These are phyloP conservation scores for Lamprologus ornatipinnis DNA, from an alignment of 2,113 vertebrate species.

Conservation along the genomic window DNA sequence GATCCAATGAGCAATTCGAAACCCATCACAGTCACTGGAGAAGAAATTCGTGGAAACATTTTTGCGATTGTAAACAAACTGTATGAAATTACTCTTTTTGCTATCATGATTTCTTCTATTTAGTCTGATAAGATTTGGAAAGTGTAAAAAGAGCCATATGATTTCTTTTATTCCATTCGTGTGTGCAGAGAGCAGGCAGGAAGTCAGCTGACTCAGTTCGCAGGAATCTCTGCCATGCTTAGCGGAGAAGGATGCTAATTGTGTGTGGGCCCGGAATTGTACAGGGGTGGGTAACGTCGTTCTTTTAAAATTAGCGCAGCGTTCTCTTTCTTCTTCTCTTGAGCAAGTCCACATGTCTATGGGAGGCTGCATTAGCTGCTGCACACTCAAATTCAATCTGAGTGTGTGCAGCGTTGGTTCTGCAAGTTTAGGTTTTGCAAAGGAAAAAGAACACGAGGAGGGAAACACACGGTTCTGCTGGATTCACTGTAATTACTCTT, in stretches of 20 bases:
- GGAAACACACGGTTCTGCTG: not conserved
- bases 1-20: not conserved
- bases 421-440: not conserved
- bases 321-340: not conserved
- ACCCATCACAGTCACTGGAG: not conserved
- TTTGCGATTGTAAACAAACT: not conserved
- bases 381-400: not conserved
- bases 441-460: not conserved
- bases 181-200: not conserved
- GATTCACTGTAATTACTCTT: not conserved
- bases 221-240: not conserved
- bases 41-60: not conserved
- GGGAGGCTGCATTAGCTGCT: not conserved
- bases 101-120: not conserved
- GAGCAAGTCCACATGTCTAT: not conserved
- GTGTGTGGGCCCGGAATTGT: not conserved
- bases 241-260: not conserved
- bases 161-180: not conserved
- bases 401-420: not conserved
- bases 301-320: not conserved
- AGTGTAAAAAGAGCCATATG: not conserved
- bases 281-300: not conserved
- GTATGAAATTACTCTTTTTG: not conserved
- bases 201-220: not conserved
- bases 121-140: not conserved